These are phyloP conservation scores for Cheilosia scutellata DNA, from an alignment of 2,888 invertebrate genomes.

Conservation along the genomic window DNA sequence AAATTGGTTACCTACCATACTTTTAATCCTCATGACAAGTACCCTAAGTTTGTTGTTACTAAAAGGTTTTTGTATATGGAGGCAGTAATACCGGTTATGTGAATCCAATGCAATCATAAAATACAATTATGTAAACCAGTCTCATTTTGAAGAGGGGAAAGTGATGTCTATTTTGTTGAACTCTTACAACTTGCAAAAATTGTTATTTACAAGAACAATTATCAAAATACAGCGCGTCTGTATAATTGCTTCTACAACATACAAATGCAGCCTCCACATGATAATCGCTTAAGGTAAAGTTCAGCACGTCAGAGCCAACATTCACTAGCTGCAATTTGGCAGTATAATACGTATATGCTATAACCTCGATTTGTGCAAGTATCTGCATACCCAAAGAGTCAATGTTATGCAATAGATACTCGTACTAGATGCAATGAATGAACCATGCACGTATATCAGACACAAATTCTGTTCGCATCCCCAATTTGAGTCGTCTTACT, in stretches of 20 bases:
- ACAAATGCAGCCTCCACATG: slow-evolving; percentile 1
- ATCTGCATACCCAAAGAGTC: slow-evolving; percentile 17
- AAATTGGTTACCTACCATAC: no score
- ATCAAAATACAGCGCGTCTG: no score
- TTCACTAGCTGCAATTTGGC: slow-evolving; percentile 11
- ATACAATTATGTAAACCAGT: no score
- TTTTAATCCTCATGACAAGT: no score
- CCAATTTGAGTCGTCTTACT: not conserved
- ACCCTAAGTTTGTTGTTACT: no score
- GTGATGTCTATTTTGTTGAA: no score
- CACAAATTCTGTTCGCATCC: slow-evolving; percentile 23
- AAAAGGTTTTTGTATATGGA: no score
- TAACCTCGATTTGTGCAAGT: not conserved
- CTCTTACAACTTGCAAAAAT: no score
- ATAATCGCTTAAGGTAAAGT: not conserved
- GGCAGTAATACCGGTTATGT: no score
- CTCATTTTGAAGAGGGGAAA: no score
- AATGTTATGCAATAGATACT: slow-evolving; percentile 7
- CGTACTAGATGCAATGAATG: not conserved
- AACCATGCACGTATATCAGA: not conserved
- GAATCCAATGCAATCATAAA: no score
- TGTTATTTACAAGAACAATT: no score
- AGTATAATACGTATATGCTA: not conserved
- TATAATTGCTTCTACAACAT: slow-evolving; percentile 25
- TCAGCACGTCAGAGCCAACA: not conserved